Evolutionary conservation across 2,113 vertebrate species (phyloP).

Genomic region (Trogon surrucura): DNA sequence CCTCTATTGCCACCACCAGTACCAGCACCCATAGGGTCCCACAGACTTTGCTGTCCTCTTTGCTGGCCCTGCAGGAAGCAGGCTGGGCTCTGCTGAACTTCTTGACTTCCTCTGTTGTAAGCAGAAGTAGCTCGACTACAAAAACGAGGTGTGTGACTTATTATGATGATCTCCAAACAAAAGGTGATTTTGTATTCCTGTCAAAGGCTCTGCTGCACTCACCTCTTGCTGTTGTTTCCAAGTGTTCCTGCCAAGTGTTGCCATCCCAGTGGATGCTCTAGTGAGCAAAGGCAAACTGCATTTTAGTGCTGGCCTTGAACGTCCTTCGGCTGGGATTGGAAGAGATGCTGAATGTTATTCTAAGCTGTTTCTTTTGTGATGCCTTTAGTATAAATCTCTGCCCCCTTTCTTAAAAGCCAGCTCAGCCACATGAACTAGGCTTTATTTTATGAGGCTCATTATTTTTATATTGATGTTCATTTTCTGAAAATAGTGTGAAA

Average conservation of each 20-base stretch:
- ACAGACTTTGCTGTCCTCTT: neutral
- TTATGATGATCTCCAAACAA: neutral
- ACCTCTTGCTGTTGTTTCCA: neutral
- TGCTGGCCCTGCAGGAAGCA: neutral
- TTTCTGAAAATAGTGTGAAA: conserved; percentile 74
- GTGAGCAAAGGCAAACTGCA: neutral
- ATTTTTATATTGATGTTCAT: conserved; percentile 77
- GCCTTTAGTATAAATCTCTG: conserved; percentile 67
- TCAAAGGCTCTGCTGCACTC: neutral
- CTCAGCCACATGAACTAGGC: conserved; percentile 66
- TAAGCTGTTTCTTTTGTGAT: conserved; percentile 65
- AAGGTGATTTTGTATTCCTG: neutral
- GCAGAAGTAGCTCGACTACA: neutral
- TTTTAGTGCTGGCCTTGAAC: conserved; percentile 26
- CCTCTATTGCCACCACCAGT: neutral
- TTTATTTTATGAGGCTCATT: conserved; percentile 75
- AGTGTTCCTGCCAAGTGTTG: neutral
- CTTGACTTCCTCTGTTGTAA: neutral
- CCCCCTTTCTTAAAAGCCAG: conserved; percentile 69
- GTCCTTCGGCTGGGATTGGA: conserved; percentile 32
- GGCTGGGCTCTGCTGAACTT: neutral
- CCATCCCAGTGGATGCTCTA: neutral
- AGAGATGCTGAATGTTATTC: conserved; percentile 59
- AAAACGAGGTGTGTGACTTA: neutral
- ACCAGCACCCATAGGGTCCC: neutral